Evolutionary conservation across 2,888 invertebrate genomes (phyloP), one percentile per base, ranked within the genome.

Genomic region (Bembecia ichneumoniformis): DNA sequence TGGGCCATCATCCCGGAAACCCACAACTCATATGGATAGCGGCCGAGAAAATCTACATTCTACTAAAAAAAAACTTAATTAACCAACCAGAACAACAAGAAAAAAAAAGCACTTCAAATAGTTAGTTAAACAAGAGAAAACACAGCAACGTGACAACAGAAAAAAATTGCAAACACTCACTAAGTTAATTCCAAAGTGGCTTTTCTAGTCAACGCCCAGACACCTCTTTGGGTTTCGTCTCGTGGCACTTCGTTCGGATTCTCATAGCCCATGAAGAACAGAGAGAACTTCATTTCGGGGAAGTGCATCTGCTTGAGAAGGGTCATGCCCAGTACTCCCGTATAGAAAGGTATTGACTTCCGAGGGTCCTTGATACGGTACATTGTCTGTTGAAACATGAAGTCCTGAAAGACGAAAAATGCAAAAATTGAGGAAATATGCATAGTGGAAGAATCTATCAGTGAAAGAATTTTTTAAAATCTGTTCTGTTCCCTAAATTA

Each of bases 331-430:
- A 98, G 83, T 0, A 97, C 93, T 48, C 93, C 91, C 0, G 96
- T 94, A 81, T 98, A 98, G 77, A 98, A 98, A 1, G 96, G 94
- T 46, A 98, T 79, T 0, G 96, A 94, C 58, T 90, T 91, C 54
- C 91, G 90, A 0, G 97, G 97, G 73, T 98, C 97, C 72, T 97
- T 98, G 55, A 98, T 96, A 35, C 98, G 91, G 73, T 94, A 94
- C 98, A 98, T 98, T 0, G 97, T 98, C 89, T 98, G 98, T 87
- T 98, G 97, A 82, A 98, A 94, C 60, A 97, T 90, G 74, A 95
- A 98, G 51, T 95, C 95, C 94, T 96, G 81, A 47, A 81, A 79
- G 17, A n/a, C 10, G 7, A 40, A 40, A 40, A 40, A 13, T 9
- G 9, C 1, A 2, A 28, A 7, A 28, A 28, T 5, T 28, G 5